Conservation (phyloP, 2,888 invertebrate species). For the Pachydiplax longipennis region DNA sequence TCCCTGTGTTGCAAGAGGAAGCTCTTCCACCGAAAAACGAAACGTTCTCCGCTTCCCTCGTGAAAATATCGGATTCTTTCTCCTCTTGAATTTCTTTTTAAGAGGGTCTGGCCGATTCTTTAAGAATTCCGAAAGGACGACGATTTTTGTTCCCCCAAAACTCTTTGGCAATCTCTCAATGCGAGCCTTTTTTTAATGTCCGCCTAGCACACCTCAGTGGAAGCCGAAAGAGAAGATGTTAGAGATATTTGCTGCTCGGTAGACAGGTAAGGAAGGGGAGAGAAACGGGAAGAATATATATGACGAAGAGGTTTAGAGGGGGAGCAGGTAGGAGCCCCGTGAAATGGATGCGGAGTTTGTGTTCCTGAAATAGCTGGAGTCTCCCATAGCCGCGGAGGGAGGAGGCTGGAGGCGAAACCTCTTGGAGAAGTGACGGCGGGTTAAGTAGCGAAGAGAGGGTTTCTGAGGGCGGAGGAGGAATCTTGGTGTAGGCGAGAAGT, state of each 20-base stretch:
- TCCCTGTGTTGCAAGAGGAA: not conserved
- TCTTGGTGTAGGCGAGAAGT: not conserved
- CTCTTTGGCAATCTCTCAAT: not conserved
- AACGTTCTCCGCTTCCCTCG: not conserved
- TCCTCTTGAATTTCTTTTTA: not conserved
- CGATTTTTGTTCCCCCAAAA: not conserved
- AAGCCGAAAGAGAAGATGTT: not conserved
- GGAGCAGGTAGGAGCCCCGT: not conserved
- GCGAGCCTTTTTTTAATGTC: not conserved
- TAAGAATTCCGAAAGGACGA: not conserved
- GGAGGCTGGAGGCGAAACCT: not conserved
- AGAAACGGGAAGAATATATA: no score
- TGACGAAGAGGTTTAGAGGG: not conserved
- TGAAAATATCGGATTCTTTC: not conserved
- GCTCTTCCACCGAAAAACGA: not conserved
- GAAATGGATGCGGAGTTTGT: not conserved
- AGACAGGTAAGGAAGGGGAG: not conserved
- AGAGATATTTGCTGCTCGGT: not conserved
- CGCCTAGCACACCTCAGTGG: not conserved
- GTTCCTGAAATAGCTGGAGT: slow-evolving; percentile 41
- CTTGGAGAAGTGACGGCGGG: not conserved
- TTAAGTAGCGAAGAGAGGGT: not conserved
- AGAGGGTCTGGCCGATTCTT: not conserved
- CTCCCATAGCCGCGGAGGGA: not conserved
- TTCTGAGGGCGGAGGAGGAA: not conserved